Percentiles rank a stretch among this genome's conserved stretches.
Evolutionary conservation across 2,888 invertebrate genomes (phyloP).

Genomic region (Drosophila vallismaia): DNA sequence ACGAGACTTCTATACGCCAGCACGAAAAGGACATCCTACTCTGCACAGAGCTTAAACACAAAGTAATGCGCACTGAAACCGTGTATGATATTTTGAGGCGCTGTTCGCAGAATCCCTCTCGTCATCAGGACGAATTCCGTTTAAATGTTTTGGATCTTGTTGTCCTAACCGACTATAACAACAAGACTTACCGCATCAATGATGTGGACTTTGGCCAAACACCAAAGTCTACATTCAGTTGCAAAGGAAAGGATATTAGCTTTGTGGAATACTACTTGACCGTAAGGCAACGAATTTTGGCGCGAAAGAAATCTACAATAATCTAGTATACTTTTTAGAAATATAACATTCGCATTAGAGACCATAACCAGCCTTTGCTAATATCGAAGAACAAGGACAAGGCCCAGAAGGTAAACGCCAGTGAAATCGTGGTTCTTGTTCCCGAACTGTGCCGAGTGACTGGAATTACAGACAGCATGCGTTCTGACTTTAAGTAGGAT

Average conservation of each 20-base stretch:
- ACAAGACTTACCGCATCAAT: slow-evolving; percentile 87
- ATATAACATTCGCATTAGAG: slow-evolving; percentile 88
- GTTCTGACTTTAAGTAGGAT: slow-evolving; percentile 87
- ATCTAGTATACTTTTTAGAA: slow-evolving; percentile 83
- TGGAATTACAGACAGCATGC: slow-evolving; percentile 90
- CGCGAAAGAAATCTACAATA: too few species aligned
- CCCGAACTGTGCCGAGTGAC: slow-evolving; percentile 95
- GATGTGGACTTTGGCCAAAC: slow-evolving; percentile 88
- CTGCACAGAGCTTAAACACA: slow-evolving; percentile 92
- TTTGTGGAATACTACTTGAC: slow-evolving; percentile 88
- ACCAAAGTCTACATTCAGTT: slow-evolving; percentile 87
- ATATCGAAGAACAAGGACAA: slow-evolving; percentile 88
- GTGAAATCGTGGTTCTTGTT: slow-evolving; percentile 88
- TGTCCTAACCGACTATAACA: slow-evolving; percentile 92
- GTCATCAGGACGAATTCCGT: slow-evolving; percentile 86
- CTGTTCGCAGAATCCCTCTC: slow-evolving; percentile 84
- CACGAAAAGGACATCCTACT: slow-evolving; percentile 91
- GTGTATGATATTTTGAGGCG: slow-evolving; percentile 85
- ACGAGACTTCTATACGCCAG: slow-evolving; percentile 92
- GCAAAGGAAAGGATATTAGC: slow-evolving; percentile 86
- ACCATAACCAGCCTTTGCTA: slow-evolving; percentile 90
- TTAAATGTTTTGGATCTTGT: slow-evolving; percentile 85
- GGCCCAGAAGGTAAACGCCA: slow-evolving; percentile 88
- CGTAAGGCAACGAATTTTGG: slow-evolving; percentile 80
- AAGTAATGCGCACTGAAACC: slow-evolving; percentile 92